These are phyloP conservation scores for Epizoanthus rinbou DNA, from an alignment of 92 coral and sea anemone genomes.

Conservation along the genomic window DNA sequence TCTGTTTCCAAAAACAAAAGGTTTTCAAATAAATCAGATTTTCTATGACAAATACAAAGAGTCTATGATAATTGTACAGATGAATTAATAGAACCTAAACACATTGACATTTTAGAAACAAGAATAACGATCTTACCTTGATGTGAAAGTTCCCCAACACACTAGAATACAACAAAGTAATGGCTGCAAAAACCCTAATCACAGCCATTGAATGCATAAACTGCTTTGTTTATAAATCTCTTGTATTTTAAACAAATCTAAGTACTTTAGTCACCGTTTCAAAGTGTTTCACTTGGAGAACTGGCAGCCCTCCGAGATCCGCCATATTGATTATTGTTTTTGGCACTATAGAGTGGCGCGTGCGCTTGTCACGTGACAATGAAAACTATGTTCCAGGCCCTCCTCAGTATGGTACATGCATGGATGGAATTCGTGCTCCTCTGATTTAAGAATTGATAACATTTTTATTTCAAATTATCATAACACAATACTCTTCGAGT, in stretches of 20 bases:
- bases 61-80: not conserved
- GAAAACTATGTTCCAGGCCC: constrained; percentile 9
- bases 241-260: not conserved
- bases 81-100: not conserved
- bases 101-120: too few species aligned
- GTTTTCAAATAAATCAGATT: too few species aligned
- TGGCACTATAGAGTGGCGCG: not conserved
- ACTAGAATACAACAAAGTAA: not conserved
- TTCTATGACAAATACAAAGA: too few species aligned
- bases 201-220: not conserved
- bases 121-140: not conserved
- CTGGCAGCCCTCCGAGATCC: constrained; percentile 23
- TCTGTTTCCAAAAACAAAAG: too few species aligned
- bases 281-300: not conserved
- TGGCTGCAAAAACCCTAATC: not conserved
- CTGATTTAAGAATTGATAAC: too few species aligned
- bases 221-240: not conserved
- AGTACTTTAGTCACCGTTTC: not conserved
- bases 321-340: constrained; percentile 19
- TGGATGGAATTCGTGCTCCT: too few species aligned
- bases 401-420: too few species aligned
- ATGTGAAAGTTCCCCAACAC: constrained; percentile 23
- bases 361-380: not conserved
- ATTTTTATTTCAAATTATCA: too few species aligned
- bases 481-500: too few species aligned